Evolutionary conservation across 2,888 invertebrate genomes (phyloP).

Genomic region (Euplexia lucipara): DNA sequence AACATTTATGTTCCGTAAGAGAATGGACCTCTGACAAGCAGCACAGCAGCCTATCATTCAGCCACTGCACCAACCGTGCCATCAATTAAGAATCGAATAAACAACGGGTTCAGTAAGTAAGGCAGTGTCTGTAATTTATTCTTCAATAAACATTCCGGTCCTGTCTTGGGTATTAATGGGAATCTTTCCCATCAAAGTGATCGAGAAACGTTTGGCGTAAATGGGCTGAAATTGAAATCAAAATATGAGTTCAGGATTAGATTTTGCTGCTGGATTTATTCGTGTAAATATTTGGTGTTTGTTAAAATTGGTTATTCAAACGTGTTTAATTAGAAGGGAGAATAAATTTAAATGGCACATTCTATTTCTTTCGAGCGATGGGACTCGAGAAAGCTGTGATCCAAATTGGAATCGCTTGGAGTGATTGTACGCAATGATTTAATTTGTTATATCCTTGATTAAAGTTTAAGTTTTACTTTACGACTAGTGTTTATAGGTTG

Average conservation of each 20-base stretch:
- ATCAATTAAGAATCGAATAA: slow-evolving; percentile 74
- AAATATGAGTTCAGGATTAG: slow-evolving; percentile 50
- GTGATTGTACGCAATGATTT: neutral
- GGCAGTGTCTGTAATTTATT: slow-evolving; percentile 57
- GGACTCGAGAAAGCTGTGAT: neutral
- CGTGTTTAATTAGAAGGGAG: slow-evolving; percentile 23
- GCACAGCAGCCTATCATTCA: no score
- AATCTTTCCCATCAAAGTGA: slow-evolving; percentile 66
- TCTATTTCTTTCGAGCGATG: neutral
- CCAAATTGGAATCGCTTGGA: neutral
- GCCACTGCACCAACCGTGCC: no score
- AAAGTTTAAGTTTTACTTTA: neutral
- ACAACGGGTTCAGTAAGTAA: slow-evolving; percentile 59
- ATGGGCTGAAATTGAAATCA: slow-evolving; percentile 47
- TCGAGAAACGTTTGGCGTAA: slow-evolving; percentile 55
- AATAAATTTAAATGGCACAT: slow-evolving; percentile 2
- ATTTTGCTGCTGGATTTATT: slow-evolving; percentile 24
- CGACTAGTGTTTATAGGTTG: neutral
- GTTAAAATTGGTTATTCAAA: slow-evolving; percentile 23
- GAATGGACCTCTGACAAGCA: no score
- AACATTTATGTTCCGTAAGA: no score
- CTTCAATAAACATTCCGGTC: slow-evolving; percentile 62
- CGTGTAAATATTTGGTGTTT: slow-evolving; percentile 17
- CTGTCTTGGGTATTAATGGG: slow-evolving; percentile 70
- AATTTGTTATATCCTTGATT: neutral